phyloP scores from a whole-genome alignment of 2,797 vertebrate species.

The Syndactyla subalaris region DNA sequence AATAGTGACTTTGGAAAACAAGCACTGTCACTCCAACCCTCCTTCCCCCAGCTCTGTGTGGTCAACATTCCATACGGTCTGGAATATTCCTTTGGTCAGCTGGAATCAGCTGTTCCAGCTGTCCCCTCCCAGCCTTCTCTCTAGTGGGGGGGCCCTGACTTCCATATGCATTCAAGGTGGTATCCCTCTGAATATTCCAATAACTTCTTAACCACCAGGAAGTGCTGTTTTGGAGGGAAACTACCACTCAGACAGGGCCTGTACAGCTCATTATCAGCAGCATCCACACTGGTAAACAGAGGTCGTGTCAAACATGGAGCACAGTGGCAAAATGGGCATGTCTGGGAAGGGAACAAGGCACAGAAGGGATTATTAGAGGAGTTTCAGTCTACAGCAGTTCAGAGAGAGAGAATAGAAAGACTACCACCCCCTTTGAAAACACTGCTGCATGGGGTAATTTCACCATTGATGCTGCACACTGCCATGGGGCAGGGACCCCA shows the following conservation, averaged over 20 bases:
- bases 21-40: neutral
- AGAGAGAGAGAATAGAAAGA: neutral
- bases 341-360: neutral
- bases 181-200: neutral
- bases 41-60: neutral
- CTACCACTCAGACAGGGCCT: neutral
- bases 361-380: neutral
- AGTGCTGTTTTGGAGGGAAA: neutral
- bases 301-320: accelerated
- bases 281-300: neutral
- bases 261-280: neutral
- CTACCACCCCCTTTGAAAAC: neutral
- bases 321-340: neutral
- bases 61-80: neutral
- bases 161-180: accelerated
- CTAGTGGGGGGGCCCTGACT: neutral
- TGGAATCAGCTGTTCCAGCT: neutral
- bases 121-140: neutral
- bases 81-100: neutral
- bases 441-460: neutral
- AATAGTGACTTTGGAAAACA: neutral
- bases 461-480: neutral
- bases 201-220: neutral
- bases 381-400: neutral
- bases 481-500: neutral